phyloP scores from a whole-genome alignment of 2,888 invertebrate genomes.

The Monoplex corrugatus region DNA sequence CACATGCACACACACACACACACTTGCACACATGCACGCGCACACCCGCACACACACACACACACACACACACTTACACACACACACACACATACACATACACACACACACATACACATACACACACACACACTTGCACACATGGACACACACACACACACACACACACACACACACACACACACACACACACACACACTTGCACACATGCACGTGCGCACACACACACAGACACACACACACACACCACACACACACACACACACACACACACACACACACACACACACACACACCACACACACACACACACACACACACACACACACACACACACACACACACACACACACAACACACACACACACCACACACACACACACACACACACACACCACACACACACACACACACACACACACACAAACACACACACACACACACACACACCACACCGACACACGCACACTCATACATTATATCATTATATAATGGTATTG shows the following conservation, averaged over 20 bases:
- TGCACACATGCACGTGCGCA: background rate
- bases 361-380: too few relatives aligned
- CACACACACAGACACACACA: background rate
- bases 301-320: background rate
- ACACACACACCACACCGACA: too few relatives aligned
- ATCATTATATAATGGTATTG: background rate
- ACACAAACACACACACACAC: background rate
- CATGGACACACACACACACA: too few relatives aligned
- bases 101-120: too few relatives aligned
- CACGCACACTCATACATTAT: background rate
- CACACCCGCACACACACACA: too few relatives aligned
- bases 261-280: constrained; percentile 19
- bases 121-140: too few relatives aligned
- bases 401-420: background rate
- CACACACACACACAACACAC: background rate
- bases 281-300: background rate
- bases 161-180: background rate
- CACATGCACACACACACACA: too few relatives aligned
- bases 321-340: background rate
- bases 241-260: background rate
- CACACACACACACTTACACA: too few relatives aligned
- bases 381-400: too few relatives aligned
- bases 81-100: background rate
- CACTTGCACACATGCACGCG: too few relatives aligned
- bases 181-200: background rate